A percentile compares a stretch with the other conserved stretches of the same genome.
Evolutionary conservation across 1,140 invertebrate genomes (phyloP).

Genomic region (Aricia agestis): DNA sequence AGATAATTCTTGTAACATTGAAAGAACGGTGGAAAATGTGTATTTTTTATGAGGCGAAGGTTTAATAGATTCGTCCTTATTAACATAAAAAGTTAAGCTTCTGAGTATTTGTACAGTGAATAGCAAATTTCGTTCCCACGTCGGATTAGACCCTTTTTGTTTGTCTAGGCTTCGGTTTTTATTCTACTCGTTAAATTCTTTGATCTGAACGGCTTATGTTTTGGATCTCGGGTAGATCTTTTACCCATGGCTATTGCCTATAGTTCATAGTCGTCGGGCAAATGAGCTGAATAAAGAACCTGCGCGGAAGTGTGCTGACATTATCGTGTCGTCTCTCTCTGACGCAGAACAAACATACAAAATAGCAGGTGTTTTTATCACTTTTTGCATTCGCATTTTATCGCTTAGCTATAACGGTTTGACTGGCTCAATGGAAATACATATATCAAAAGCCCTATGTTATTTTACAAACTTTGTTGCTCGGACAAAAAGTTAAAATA

Average conservation of each 20-base stretch:
- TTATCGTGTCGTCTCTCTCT: slow-evolving; percentile 44
- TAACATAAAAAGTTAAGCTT: slow-evolving; percentile 2
- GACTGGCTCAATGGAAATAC: slow-evolving; percentile 12
- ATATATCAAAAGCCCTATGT: background rate
- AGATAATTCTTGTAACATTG: slow-evolving; percentile 13
- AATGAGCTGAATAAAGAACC: slow-evolving; percentile 32
- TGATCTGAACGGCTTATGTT: background rate
- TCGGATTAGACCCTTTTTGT: background rate
- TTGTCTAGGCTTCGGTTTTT: background rate
- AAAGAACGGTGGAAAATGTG: background rate
- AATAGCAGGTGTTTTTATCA: slow-evolving; percentile 52
- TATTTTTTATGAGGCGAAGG: background rate
- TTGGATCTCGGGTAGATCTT: slow-evolving; percentile 49
- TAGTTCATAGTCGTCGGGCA: slow-evolving; percentile 60
- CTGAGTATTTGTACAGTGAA: slow-evolving; percentile 1
- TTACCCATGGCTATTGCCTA: slow-evolving; percentile 53
- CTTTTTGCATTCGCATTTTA: slow-evolving; percentile 44
- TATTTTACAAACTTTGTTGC: background rate
- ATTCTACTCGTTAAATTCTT: background rate
- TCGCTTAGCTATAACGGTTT: slow-evolving; percentile 51
- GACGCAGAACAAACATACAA: slow-evolving; percentile 21
- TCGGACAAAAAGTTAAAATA: background rate
- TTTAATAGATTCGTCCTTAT: slow-evolving; percentile 36
- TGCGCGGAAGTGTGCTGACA: slow-evolving; percentile 59
- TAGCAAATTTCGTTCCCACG: slow-evolving; percentile 3